A percentile compares a stretch with the other conserved stretches of the same genome.
Evolutionary conservation across 1,140 invertebrate species (phyloP).

Genomic region (Leucophenga varia): DNA sequence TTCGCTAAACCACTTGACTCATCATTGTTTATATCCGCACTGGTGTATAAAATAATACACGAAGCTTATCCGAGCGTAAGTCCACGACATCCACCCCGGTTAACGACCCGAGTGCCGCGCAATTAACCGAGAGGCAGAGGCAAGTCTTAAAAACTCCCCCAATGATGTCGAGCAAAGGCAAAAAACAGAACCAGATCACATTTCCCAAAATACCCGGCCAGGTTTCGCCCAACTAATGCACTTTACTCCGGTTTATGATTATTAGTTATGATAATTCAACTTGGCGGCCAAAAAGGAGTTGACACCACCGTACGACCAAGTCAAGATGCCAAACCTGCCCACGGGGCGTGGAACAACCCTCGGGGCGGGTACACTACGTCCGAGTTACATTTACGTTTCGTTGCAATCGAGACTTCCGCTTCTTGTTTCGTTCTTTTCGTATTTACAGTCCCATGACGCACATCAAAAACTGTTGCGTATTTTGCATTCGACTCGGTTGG

Average conservation of each 20-base stretch:
- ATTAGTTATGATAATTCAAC: constrained; percentile 50
- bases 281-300: constrained; percentile 45
- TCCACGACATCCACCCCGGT: constrained; percentile 19
- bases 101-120: constrained; percentile 35
- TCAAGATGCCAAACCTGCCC: constrained; percentile 23
- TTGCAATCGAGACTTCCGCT: constrained; percentile 40
- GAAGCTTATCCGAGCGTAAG: constrained; percentile 23
- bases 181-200: constrained; percentile 25
- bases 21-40: constrained; percentile 9
- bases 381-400: constrained; percentile 24
- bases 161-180: constrained; percentile 20
- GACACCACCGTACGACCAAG: constrained; percentile 31
- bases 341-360: constrained; percentile 28
- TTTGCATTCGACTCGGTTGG: constrained; percentile 32
- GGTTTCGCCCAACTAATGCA: constrained; percentile 18
- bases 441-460: constrained; percentile 28
- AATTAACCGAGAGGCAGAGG: constrained; percentile 44
- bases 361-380: constrained; percentile 15
- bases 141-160: constrained; percentile 42
- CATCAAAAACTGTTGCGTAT: constrained; percentile 52
- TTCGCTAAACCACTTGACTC: constrained; percentile 19
- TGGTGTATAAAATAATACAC: constrained; percentile 1
- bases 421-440: neutral
- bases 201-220: constrained; percentile 14
- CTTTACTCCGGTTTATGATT: constrained; percentile 39